phyloP scores from a whole-genome alignment of 92 coral and sea anemone genomes.

The Metridium senile region DNA sequence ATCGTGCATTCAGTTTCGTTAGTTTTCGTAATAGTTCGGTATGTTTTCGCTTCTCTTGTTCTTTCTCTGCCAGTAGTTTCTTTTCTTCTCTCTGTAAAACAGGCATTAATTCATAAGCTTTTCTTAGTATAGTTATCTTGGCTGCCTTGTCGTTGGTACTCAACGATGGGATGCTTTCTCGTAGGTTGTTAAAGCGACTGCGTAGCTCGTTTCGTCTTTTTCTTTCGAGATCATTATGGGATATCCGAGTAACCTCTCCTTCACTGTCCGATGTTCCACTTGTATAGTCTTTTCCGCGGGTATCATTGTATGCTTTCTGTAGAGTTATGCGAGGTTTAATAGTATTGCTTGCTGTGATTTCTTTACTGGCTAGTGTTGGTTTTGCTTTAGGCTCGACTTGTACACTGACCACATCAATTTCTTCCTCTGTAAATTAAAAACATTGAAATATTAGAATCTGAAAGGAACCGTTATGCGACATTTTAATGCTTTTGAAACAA shows the following conservation, averaged over 20 bases:
- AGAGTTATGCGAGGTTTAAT: slow-evolving; percentile 21
- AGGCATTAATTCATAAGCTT: slow-evolving; percentile 61
- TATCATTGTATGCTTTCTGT: slow-evolving; percentile 24
- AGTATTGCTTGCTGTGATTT: slow-evolving; percentile 20
- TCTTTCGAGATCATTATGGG: slow-evolving; percentile 81
- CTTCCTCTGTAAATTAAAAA: slow-evolving; percentile 63
- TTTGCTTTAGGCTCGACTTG: slow-evolving; percentile 12
- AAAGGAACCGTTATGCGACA: neutral
- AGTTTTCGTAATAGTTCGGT: slow-evolving; percentile 62
- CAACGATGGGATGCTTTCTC: slow-evolving; percentile 66
- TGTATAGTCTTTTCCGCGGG: slow-evolving; percentile 1
- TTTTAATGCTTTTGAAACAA: neutral
- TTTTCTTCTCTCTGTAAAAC: slow-evolving; percentile 61
- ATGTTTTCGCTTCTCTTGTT: slow-evolving; percentile 53
- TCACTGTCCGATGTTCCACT: slow-evolving; percentile 50
- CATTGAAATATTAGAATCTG: too few relatives aligned
- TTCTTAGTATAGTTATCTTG: slow-evolving; percentile 70
- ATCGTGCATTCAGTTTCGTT: slow-evolving; percentile 22
- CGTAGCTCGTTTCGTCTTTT: slow-evolving; percentile 80
- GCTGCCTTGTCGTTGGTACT: slow-evolving; percentile 68
- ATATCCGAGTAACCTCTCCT: slow-evolving; percentile 49
- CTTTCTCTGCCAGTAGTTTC: slow-evolving; percentile 46
- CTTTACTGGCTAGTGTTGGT: neutral
- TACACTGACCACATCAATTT: slow-evolving; percentile 77
- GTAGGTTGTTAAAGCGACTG: slow-evolving; percentile 61